Conservation (phyloP, 2,113 vertebrate species). For the Choloepus hoffmanni region DNA sequence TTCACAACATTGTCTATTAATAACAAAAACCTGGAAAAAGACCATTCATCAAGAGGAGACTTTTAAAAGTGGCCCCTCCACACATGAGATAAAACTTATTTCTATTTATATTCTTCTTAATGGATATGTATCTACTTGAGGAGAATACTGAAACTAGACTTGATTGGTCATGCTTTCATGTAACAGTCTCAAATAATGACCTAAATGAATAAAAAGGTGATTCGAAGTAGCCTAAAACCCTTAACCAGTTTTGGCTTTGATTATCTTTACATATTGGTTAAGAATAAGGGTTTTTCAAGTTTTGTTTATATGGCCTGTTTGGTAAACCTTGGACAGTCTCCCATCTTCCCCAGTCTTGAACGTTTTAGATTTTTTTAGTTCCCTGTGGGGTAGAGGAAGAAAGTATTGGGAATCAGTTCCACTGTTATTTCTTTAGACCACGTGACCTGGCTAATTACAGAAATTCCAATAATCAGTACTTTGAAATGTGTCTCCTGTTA, state of each 20-base stretch:
- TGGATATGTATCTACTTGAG: background rate
- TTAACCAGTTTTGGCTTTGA: constrained; percentile 14
- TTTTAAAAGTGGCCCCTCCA: no score
- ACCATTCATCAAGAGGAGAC: no score
- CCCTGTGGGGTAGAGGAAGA: background rate
- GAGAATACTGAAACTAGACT: background rate
- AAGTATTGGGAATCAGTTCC: background rate
- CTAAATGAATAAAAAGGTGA: background rate
- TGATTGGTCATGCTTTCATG: background rate
- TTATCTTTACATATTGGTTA: background rate
- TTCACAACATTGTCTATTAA: no score
- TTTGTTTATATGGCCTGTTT: constrained; percentile 18
- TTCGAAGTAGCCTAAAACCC: background rate
- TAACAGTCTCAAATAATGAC: background rate
- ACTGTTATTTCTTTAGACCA: background rate
- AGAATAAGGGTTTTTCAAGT: constrained; percentile 30
- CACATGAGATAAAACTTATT: background rate
- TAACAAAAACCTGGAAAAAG: no score
- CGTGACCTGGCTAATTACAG: background rate
- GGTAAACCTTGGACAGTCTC: background rate
- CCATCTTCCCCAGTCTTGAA: background rate
- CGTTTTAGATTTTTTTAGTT: background rate
- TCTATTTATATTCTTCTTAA: background rate
- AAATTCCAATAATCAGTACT: background rate
- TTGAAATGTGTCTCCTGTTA: background rate